Conservation (phyloP, 2,888 invertebrate species). For the Julus scanicus region DNA sequence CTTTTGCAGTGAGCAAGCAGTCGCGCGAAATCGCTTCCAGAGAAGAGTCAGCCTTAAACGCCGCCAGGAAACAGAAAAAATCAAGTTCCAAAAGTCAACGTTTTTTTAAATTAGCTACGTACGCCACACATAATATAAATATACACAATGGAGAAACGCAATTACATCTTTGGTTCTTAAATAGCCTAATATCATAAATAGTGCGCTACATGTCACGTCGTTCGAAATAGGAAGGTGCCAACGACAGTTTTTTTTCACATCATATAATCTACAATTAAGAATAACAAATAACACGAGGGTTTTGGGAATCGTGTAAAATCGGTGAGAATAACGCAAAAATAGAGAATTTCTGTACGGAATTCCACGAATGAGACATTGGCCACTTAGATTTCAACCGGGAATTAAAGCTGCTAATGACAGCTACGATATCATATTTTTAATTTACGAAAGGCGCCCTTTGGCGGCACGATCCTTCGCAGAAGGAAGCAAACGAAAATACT, state of each 20-base stretch:
- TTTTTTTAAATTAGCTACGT: constrained; percentile 35
- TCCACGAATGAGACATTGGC: background rate
- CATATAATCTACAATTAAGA: background rate
- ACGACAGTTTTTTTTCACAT: background rate
- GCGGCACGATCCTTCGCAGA: constrained; percentile 48
- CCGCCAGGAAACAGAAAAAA: constrained; percentile 17
- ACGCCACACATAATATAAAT: constrained; percentile 25
- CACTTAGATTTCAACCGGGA: background rate
- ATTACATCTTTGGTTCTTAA: constrained; percentile 51
- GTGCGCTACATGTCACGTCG: constrained; percentile 25
- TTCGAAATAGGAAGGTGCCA: constrained; percentile 20
- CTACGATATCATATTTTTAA: constrained; percentile 12
- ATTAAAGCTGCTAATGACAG: background rate
- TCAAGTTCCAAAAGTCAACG: constrained; percentile 45
- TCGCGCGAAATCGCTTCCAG: too few relatives aligned
- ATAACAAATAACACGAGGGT: background rate
- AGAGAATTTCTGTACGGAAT: background rate
- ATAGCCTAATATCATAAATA: constrained; percentile 44
- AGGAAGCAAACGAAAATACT: constrained; percentile 49
- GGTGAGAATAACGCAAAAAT: constrained; percentile 28
- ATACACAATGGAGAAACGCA: constrained; percentile 13
- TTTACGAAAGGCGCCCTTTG: constrained; percentile 14
- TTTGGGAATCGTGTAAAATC: background rate
- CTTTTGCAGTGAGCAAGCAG: too few relatives aligned
- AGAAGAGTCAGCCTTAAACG: too few relatives aligned